phyloP scores from a whole-genome alignment of 1,140 invertebrate species.

The Heliconius nattereri region DNA sequence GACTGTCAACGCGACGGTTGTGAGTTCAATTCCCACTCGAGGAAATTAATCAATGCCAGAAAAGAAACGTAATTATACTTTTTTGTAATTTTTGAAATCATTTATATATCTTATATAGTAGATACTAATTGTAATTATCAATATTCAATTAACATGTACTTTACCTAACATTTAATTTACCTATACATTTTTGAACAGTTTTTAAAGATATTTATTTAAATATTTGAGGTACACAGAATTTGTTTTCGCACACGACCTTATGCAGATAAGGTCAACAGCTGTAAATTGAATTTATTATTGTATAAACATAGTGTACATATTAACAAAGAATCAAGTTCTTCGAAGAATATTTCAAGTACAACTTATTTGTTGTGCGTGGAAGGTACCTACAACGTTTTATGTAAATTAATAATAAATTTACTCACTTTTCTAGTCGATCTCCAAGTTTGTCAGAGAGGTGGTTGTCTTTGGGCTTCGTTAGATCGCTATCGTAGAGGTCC shows the following conservation, averaged over 20 bases:
- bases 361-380: not conserved
- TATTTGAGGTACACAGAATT: not conserved
- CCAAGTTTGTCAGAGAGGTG: conserved; percentile 83
- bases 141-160: too few species aligned
- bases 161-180: too few species aligned
- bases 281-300: conserved; percentile 41
- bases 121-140: too few species aligned
- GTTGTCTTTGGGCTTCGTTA: conserved; percentile 84
- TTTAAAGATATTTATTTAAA: not conserved
- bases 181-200: not conserved
- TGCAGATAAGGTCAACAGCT: conserved; percentile 48
- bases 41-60: too few species aligned
- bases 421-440: conserved; percentile 84
- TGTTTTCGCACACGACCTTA: conserved; percentile 49
- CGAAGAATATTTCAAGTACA: conserved; percentile 6
- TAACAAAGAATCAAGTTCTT: conserved; percentile 29
- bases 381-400: not conserved
- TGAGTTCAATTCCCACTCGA: too few species aligned
- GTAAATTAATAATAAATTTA: conserved; percentile 29
- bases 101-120: too few species aligned
- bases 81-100: too few species aligned
- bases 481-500: conserved; percentile 86
- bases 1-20: too few species aligned
- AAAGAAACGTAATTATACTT: too few species aligned
- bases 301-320: conserved; percentile 20